Base-by-base conservation (phyloP, 2,888 invertebrate genomes). In the Orthosia gothica region DNA sequence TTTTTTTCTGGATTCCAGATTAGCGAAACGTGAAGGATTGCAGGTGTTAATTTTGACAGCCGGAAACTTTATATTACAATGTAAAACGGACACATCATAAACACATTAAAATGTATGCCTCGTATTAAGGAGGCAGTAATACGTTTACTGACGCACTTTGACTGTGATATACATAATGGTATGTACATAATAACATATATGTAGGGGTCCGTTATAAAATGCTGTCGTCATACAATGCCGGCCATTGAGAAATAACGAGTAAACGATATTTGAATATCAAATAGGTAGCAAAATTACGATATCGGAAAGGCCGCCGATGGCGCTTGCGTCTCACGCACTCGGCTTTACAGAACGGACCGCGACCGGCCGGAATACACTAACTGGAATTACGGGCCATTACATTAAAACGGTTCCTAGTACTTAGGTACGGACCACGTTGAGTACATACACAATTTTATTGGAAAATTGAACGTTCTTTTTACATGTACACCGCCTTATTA, bases 231-330 rank as follows among this genome's bases (percentile, higher is more conserved):
- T 90, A 92, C 92, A 91, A 91, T 90, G 87, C 89, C 89, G 86
- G 89, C 92, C 94, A 95, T 95, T 95, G 93, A 94, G 92, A 92
- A 94, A 92, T 94, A 94, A 92, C 92, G 90, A 90, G 91, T 90
- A 91, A 90, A 94, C 94, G 92, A 89, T 89, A 92, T 92, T 92
- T 91, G 95, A 95, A 95, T 95, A 92, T 91, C 91, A 95, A 95
- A 90, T 89, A 93, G 91, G 89, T 84, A 87, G 91, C 90, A 88
- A 92, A 93, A 92, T 94, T 92, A 93, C 92, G 93, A 93, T 94
- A 93, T 93, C 92, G 93, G 92, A 89, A 92, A 93, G 91, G 88
- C 90, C 91, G 88, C 79, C 79, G 83, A 85, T 91, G 91, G 92
- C 90, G 93, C 90, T 93, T 92, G 94, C 93, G 88, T 73, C 91